Percentiles rank a stretch among this genome's conserved stretches.
Evolutionary conservation across 2,888 invertebrate genomes (phyloP).

Genomic region (Hedya salicella): DNA sequence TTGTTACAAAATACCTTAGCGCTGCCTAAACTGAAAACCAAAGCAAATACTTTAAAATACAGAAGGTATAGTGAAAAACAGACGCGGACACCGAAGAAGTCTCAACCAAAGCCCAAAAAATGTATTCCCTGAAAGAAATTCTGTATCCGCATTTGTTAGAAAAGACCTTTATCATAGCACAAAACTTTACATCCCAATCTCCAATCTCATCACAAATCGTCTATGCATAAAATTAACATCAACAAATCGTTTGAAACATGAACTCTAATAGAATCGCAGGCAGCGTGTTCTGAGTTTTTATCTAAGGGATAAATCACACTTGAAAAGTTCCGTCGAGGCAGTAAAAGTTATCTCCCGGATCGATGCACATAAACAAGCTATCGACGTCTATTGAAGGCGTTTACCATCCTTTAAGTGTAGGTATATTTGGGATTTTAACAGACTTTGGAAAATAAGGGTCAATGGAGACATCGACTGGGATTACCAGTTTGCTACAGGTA

Average conservation of each 20-base stretch:
- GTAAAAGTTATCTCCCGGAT: conserved; percentile 39
- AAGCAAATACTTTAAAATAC: no score
- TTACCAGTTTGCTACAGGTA: no score
- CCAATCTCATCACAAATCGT: conserved; percentile 14
- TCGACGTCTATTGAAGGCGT: conserved; percentile 28
- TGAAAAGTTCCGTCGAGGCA: conserved; percentile 36
- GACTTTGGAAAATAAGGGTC: background rate
- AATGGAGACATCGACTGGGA: no score
- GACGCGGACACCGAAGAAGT: no score
- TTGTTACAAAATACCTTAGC: no score
- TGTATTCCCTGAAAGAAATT: background rate
- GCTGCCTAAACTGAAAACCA: no score
- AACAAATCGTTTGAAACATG: conserved; percentile 32
- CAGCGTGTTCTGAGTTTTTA: conserved; percentile 34
- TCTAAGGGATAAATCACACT: conserved; percentile 43
- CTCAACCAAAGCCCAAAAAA: background rate
- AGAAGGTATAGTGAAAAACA: no score
- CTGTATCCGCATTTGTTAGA: no score
- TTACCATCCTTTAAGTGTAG: conserved; percentile 17
- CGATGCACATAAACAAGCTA: conserved; percentile 37
- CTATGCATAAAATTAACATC: conserved; percentile 42
- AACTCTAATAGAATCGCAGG: conserved; percentile 36
- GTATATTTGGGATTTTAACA: background rate
- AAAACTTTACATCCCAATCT: conserved; percentile 18
- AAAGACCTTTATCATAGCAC: background rate